These are phyloP conservation scores for Phyto melanocephala DNA, from an alignment of 2,888 invertebrate species.

Conservation along the genomic window DNA sequence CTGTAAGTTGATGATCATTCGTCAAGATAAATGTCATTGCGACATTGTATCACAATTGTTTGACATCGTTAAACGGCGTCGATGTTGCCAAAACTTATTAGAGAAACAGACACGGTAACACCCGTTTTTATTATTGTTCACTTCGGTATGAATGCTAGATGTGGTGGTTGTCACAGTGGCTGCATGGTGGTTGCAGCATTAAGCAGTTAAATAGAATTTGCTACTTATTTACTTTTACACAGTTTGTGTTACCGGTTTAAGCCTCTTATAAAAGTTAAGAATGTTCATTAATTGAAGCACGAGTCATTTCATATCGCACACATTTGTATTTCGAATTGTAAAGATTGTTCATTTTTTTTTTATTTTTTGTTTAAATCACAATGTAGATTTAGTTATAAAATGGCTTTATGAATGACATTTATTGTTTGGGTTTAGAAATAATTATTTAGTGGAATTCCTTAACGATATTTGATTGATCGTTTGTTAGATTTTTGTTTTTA, in stretches of 20 bases:
- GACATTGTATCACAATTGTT: constrained; percentile 64
- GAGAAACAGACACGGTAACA: constrained; percentile 43
- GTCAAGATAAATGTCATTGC: constrained; percentile 68
- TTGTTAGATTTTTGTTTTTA: constrained; percentile 1
- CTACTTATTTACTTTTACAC: background rate
- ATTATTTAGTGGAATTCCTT: constrained; percentile 19
- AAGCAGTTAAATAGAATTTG: constrained; percentile 39
- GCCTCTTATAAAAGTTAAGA: constrained; percentile 63
- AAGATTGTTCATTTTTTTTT: constrained; percentile 18
- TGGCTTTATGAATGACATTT: constrained; percentile 57
- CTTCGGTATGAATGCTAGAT: background rate
- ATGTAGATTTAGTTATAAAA: constrained; percentile 16
- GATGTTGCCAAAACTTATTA: constrained; percentile 64
- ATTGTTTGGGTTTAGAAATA: constrained; percentile 42
- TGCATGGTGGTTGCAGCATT: constrained; percentile 49
- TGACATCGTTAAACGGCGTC: constrained; percentile 44
- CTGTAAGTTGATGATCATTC: constrained; percentile 61
- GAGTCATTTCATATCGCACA: constrained; percentile 43
- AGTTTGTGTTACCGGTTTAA: constrained; percentile 51
- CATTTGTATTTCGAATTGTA: background rate
- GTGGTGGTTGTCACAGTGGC: constrained; percentile 26
- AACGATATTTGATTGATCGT: constrained; percentile 53
- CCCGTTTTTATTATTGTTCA: constrained; percentile 44
- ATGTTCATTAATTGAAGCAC: constrained; percentile 62
- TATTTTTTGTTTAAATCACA: constrained; percentile 37